phyloP scores from a whole-genome alignment of 2,888 invertebrate species.

The Saturnia pavonia region DNA sequence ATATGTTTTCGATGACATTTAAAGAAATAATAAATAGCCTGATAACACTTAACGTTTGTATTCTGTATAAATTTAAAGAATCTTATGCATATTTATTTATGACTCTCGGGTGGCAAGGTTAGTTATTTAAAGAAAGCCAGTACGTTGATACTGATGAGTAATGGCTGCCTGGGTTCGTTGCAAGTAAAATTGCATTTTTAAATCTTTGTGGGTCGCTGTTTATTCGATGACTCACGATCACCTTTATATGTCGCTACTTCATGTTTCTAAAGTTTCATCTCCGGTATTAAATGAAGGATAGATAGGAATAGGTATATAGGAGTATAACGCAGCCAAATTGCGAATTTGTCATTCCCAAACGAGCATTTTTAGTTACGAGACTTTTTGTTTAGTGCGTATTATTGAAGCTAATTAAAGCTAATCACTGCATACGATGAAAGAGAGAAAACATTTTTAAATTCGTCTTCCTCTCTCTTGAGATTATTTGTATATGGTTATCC shows the following conservation, averaged over 20 bases:
- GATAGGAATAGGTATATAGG: too few species aligned
- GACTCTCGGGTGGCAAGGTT: conserved; percentile 20
- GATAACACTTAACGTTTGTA: neutral
- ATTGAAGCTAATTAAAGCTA: too few species aligned
- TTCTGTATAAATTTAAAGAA: neutral
- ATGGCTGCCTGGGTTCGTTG: conserved; percentile 17
- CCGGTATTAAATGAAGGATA: neutral
- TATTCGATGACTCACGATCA: neutral
- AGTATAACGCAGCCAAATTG: too few species aligned
- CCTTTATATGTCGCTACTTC: neutral
- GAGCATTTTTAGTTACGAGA: too few species aligned
- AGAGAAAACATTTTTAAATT: too few species aligned
- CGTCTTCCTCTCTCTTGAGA: too few species aligned
- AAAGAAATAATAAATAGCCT: neutral
- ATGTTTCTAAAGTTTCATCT: neutral
- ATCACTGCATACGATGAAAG: too few species aligned
- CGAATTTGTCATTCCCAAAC: too few species aligned
- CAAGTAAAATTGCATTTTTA: neutral
- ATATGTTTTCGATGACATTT: neutral
- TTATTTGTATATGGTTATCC: too few species aligned
- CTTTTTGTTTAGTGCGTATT: too few species aligned
- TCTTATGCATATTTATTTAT: conserved; percentile 8
- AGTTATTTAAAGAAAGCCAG: conserved; percentile 18
- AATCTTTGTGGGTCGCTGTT: neutral
- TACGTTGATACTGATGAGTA: conserved; percentile 20